A percentile compares a stretch with the other conserved stretches of the same genome.
Evolutionary conservation across 2,113 vertebrate species (phyloP).

Genomic region (Pseudopodoces humilis): DNA sequence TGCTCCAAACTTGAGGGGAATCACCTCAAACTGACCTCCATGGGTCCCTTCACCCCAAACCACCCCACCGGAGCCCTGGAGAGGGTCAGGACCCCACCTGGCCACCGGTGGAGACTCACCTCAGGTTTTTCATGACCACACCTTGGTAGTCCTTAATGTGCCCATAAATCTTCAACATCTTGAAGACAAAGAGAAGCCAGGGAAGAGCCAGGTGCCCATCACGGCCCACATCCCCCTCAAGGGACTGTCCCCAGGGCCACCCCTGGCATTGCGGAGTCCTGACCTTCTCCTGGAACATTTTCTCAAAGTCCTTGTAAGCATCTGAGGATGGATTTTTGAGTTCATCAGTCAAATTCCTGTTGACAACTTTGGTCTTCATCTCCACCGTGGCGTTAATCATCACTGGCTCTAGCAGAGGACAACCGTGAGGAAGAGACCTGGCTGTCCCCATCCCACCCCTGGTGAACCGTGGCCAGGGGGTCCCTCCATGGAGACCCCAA

Average conservation of each 20-base stretch:
- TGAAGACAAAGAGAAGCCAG: not conserved
- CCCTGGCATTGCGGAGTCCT: not conserved
- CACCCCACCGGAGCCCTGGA: not conserved
- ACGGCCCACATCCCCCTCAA: too few species aligned
- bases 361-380: not conserved
- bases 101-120: not conserved
- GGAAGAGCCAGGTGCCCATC: too few species aligned
- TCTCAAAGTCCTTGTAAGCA: fast-evolving
- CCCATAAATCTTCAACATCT: fast-evolving
- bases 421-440: fast-evolving
- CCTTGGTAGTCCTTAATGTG: fast-evolving
- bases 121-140: not conserved
- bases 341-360: fast-evolving
- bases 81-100: not conserved
- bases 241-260: not conserved
- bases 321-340: fast-evolving
- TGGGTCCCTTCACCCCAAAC: not conserved
- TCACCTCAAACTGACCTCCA: not conserved
- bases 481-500: not conserved
- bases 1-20: too few species aligned
- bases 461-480: too few species aligned
- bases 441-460: not conserved
- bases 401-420: not conserved
- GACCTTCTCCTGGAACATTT: not conserved
- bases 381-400: not conserved